Conservation (phyloP, 2,888 invertebrate species). For the Laothoe populi region DNA sequence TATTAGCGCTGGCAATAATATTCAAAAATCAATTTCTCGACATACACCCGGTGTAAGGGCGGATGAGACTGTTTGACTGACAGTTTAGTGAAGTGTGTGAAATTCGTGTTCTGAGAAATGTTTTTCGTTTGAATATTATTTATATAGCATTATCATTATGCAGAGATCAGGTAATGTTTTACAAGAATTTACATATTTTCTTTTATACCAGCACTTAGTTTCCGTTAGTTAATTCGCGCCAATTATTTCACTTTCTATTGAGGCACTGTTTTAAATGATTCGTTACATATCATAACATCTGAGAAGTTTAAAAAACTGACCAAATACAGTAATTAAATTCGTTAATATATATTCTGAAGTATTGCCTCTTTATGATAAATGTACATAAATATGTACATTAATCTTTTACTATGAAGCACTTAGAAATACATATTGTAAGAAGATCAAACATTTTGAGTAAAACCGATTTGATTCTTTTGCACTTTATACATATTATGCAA, state of each 20-base stretch:
- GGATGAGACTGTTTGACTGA: conserved; percentile 78
- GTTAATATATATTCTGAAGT: too few relatives aligned
- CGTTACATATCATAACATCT: conserved; percentile 11
- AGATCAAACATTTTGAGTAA: too few relatives aligned
- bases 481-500: not conserved
- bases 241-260: conserved; percentile 11
- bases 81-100: conserved; percentile 70
- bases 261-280: conserved; percentile 4
- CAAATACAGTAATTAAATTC: not conserved
- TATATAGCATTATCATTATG: conserved; percentile 62
- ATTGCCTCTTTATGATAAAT: too few relatives aligned
- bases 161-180: conserved; percentile 77
- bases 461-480: not conserved
- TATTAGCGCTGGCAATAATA: conserved; percentile 54
- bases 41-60: conserved; percentile 62
- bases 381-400: too few relatives aligned
- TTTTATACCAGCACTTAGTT: conserved; percentile 11
- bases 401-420: too few relatives aligned
- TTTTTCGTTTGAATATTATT: conserved; percentile 70
- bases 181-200: conserved; percentile 27
- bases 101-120: conserved; percentile 71
- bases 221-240: conserved; percentile 33
- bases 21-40: conserved; percentile 71
- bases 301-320: conserved; percentile 3
- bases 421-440: too few relatives aligned